phyloP scores from a whole-genome alignment of 2,888 invertebrate genomes.

The Spicauda simplicius region DNA sequence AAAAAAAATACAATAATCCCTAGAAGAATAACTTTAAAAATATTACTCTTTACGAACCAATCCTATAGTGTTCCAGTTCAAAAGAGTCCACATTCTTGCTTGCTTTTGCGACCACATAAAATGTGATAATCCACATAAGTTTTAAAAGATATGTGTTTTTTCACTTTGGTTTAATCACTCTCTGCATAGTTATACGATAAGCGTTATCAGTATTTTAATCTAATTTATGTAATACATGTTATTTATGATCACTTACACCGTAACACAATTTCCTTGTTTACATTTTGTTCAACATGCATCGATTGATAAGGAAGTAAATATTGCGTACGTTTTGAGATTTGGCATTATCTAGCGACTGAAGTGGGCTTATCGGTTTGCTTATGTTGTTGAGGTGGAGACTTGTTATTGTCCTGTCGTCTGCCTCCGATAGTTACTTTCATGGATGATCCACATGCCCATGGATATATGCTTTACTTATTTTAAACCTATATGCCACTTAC shows the following conservation, averaged over 20 bases:
- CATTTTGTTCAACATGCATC: background rate
- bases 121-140: no score
- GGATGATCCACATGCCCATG: no score
- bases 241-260: background rate
- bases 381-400: background rate
- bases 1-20: no score
- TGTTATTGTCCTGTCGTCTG: background rate
- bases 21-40: no score
- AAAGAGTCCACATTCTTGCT: no score
- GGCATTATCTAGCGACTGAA: background rate
- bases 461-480: no score
- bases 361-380: constrained; percentile 19
- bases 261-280: constrained; percentile 4
- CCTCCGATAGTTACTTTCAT: no score
- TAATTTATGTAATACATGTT: background rate
- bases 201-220: background rate
- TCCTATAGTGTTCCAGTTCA: no score
- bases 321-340: constrained; percentile 18
- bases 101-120: no score
- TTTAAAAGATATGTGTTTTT: no score
- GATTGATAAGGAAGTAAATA: constrained; percentile 19
- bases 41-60: no score
- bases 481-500: no score
- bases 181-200: background rate
- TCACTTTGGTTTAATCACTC: background rate